Conservation (phyloP, 2,888 invertebrate genomes). For the Drosophila colorata region DNA sequence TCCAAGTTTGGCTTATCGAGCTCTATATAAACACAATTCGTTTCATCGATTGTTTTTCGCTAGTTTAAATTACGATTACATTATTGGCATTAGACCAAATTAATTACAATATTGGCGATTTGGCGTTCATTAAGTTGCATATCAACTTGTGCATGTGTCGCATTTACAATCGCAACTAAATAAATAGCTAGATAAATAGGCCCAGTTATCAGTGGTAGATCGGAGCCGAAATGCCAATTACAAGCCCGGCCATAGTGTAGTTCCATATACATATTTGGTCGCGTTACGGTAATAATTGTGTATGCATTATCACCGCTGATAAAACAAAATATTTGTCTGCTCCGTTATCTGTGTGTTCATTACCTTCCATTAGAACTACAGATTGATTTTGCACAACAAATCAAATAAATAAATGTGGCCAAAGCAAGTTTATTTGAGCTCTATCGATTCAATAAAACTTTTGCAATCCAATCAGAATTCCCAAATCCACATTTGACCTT, state of each 20-base stretch:
- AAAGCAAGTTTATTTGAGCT: background rate
- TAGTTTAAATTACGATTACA: conserved; percentile 32
- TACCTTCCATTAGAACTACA: conserved; percentile 64
- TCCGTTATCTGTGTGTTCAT: conserved; percentile 55
- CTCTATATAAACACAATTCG: background rate
- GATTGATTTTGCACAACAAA: conserved; percentile 62
- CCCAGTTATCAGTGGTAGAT: conserved; percentile 34
- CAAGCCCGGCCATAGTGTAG: conserved; percentile 26
- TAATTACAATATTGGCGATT: conserved; percentile 23
- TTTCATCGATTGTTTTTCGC: background rate
- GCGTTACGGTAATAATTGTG: conserved; percentile 66
- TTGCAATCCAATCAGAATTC: background rate
- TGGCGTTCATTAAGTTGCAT: conserved; percentile 3
- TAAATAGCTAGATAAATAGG: conserved; percentile 26
- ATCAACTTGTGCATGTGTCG: conserved; percentile 5
- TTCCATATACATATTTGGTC: conserved; percentile 45
- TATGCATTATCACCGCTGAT: conserved; percentile 67
- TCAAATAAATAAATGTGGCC: conserved; percentile 20
- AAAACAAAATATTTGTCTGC: conserved; percentile 35
- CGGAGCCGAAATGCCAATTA: conserved; percentile 49
- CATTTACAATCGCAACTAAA: conserved; percentile 27
- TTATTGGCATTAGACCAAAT: conserved; percentile 18
- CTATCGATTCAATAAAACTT: conserved; percentile 38
- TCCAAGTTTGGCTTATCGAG: conserved; percentile 2
- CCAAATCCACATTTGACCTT: background rate